Base-by-base conservation (phyloP, 2,888 invertebrate genomes). In the Brachycybe producta region DNA sequence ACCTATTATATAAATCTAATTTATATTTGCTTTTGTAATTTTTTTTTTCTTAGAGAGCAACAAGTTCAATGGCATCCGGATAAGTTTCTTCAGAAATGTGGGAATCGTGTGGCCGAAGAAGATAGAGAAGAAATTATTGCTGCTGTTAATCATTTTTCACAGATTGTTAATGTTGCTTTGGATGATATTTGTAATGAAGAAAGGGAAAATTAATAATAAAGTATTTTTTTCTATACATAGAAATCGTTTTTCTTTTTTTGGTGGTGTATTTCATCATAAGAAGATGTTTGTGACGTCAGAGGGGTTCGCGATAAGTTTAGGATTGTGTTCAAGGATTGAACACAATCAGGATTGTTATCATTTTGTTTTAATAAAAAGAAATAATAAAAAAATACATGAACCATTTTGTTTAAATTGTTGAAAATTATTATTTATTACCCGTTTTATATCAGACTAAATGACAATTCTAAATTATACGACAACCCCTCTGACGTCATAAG, bases 51-150 rank as follows among this genome's bases (percentile, higher is more conserved):
- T 24, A 46, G 46, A 38, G 46, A 46, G 24, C 46, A 46, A 11
- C 35, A 38, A n/a, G 27, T 46, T 17, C 46, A 38, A 15, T 46
- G 46, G 46, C 46, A 46, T 46, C 46, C 46, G 13, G 46, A 46
- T 36, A 46, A 46, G 36, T 46, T 46, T 15, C 19, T 21, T 15
- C 46, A 46, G 17, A 21, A 24, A 23, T 46, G 35, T 21, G 27
- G 46, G 8, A 35, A 38, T 15, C 26, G 46, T 15, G 17, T 46
- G 19, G 17, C 17, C 15, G 46, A 46, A 8, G 2, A n/a, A 5
- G 46, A 46, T 5, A 19, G 36, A 7, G 36, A 23, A 13, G 38
- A 38, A 15, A 24, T 46, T 36, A 21, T 46, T 11, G 21, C 46
- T 17, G 38, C 23, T 19, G 46, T 46, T 21, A 46, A 46, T 41